phyloP scores from a whole-genome alignment of 2,797 vertebrate species.

The Luscinia luscinia region DNA sequence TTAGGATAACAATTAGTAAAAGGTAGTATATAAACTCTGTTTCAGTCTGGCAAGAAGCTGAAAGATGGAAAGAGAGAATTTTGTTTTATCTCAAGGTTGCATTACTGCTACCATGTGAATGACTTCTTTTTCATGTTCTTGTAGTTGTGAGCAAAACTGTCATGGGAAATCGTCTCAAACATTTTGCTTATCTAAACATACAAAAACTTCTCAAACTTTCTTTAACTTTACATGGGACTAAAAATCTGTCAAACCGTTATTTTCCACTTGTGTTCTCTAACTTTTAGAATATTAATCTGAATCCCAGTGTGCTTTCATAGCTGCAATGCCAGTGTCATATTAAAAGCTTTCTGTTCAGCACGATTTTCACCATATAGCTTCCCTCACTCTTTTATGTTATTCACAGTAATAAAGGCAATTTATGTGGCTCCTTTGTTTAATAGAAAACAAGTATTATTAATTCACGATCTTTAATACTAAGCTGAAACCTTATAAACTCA shows the following conservation, averaged over 20 bases:
- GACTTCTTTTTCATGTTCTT: background rate
- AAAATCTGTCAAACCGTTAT: background rate
- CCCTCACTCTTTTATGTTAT: background rate
- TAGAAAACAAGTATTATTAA: background rate
- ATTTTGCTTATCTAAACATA: background rate
- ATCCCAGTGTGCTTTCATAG: background rate
- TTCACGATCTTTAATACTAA: background rate
- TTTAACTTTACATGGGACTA: background rate
- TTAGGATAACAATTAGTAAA: background rate
- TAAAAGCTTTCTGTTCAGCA: background rate
- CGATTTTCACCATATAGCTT: background rate
- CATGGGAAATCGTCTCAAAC: background rate
- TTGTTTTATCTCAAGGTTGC: background rate
- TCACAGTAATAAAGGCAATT: background rate
- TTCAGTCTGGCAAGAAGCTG: background rate
- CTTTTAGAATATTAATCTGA: background rate
- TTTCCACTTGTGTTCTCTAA: constrained; percentile 11
- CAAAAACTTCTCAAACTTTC: background rate
- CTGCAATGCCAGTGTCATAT: background rate
- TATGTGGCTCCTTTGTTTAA: background rate
- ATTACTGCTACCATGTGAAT: background rate
- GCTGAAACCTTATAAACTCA: background rate
- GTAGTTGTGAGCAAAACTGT: constrained; percentile 1
- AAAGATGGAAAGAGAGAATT: background rate
- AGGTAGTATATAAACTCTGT: background rate